These are phyloP conservation scores for Euborellia annulipes DNA, from an alignment of 1,140 invertebrate genomes.

Conservation along the genomic window DNA sequence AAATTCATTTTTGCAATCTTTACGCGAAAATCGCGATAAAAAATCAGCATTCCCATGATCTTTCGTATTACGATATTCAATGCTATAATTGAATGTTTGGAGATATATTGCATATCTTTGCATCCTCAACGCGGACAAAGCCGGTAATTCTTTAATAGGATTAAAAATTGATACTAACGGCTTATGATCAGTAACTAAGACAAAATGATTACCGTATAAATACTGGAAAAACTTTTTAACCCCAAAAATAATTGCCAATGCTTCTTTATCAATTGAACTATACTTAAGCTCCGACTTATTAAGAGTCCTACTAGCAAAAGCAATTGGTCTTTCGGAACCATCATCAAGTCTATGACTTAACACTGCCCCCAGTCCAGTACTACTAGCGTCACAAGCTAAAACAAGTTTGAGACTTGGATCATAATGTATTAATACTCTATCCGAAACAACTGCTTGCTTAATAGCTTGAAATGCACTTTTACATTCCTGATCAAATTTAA, in stretches of 20 bases:
- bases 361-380: slow-evolving; percentile 13
- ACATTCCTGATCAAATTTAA: slow-evolving; percentile 15
- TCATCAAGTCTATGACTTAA: slow-evolving; percentile 17
- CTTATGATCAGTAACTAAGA: slow-evolving; percentile 31
- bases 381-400: slow-evolving; percentile 27
- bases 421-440: slow-evolving; percentile 22
- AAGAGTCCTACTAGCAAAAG: slow-evolving; percentile 28
- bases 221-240: slow-evolving; percentile 35
- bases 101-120: slow-evolving; percentile 24
- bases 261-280: slow-evolving; percentile 35
- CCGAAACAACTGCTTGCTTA: slow-evolving; percentile 16
- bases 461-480: slow-evolving; percentile 17
- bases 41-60: slow-evolving; percentile 20
- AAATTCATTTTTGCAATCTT: background rate
- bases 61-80: slow-evolving; percentile 18
- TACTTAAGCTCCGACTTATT: slow-evolving; percentile 29
- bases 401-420: slow-evolving; percentile 29
- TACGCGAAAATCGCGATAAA: slow-evolving; percentile 17
- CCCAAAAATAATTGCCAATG: slow-evolving; percentile 31
- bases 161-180: slow-evolving; percentile 30
- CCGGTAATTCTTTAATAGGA: slow-evolving; percentile 19
- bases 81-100: slow-evolving; percentile 22
- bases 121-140: slow-evolving; percentile 21
- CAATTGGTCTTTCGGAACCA: slow-evolving; percentile 25
- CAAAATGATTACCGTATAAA: slow-evolving; percentile 32